Conservation (phyloP, 2,888 invertebrate species). For the Arrhopalites spinosus region DNA sequence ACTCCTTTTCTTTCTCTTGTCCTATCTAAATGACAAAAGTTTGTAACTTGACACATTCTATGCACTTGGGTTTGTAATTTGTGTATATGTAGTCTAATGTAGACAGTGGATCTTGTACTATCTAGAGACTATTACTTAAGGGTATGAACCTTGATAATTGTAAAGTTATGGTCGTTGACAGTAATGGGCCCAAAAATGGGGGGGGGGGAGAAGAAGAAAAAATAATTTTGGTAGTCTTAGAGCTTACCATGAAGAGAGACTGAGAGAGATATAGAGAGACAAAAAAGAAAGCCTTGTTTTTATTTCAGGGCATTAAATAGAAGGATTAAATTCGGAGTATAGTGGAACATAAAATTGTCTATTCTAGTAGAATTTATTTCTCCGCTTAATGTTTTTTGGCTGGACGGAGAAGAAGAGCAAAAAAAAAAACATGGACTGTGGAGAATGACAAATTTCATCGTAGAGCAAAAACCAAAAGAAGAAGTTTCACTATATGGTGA, state of each 20-base stretch:
- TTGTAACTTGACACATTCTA: slow-evolving; percentile 11
- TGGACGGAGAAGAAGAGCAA: background rate
- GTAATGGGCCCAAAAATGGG: no score
- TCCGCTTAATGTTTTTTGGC: slow-evolving; percentile 1
- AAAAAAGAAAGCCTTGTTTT: background rate
- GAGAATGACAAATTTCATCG: slow-evolving; percentile 24
- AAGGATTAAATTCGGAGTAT: background rate
- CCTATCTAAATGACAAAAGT: background rate
- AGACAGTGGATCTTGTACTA: no score
- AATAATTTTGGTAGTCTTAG: no score
- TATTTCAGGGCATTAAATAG: background rate
- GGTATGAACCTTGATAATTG: no score
- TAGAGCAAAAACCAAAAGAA: slow-evolving; percentile 7
- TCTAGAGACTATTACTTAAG: no score
- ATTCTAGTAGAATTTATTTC: background rate
- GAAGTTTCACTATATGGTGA: slow-evolving; percentile 12
- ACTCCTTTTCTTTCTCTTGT: no score
- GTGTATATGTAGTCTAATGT: no score
- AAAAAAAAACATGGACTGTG: background rate
- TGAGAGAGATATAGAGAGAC: no score
- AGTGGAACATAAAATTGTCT: background rate
- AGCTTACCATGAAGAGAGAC: no score
- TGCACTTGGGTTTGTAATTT: background rate
- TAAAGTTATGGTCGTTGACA: no score
- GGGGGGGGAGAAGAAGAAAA: no score